Base-by-base conservation (phyloP, 92 coral and sea anemone genomes). In the Galaxea fascicularis region DNA sequence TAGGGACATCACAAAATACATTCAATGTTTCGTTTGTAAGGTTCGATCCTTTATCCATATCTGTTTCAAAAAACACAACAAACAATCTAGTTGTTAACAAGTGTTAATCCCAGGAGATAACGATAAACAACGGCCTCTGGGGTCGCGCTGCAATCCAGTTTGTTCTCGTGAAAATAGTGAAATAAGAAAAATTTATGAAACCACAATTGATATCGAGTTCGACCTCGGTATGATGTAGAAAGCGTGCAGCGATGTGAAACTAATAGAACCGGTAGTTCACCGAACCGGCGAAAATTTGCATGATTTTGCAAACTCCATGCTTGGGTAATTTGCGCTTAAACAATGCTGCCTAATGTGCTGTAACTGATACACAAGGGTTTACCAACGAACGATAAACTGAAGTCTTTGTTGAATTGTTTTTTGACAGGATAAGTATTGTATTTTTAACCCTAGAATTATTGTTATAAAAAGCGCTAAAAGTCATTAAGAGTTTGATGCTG, bases 171-270 rank as follows among this genome's bases (percentile, higher is more conserved):
- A 25, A 35, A 35, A 35, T 2, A 35, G 41, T 35, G 41, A 35
- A 35, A 35, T 35, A 35, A 35, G 41, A 2, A 2, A 6, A 35
- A 35, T 35, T 2, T 6, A 35, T 35, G 41, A 35, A 35, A 35
- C 41, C 6, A 2, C 41, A 35, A 35, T 35, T 35, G 6, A 35
- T 35, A 35, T 2, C 41, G 6, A 35, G 41, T 35, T 35, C 58
- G 31, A 28, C 51, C 44, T 63, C 16, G 39, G 12, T 64, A 39
- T 17, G 57, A 39, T 18, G 21, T 24, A 16, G 25, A 79, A 81
- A 81, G 67, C 30, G 68, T 11, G 66, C 85, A 81, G n/a, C 58
- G 86, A 82, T 69, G 78, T 82, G 86, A 82, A 71, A 56, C 86
- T 56, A 82, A 82, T 82, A 68, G 45, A 57, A 54, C 77, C 45